phyloP scores from a whole-genome alignment of 2,888 invertebrate genomes.

The Dryobota labecula region DNA sequence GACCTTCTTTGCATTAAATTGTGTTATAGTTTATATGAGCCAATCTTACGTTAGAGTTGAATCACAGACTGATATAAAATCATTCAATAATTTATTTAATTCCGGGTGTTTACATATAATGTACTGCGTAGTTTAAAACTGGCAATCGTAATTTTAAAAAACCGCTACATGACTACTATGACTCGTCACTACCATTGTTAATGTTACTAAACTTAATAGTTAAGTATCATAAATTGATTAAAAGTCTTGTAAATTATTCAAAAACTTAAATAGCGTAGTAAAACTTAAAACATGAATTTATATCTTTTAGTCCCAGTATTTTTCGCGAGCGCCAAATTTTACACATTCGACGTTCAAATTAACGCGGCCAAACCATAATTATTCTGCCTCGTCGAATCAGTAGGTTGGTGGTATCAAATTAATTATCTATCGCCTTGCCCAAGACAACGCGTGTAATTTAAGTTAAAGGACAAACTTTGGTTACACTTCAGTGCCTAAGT shows the following conservation, averaged over 20 bases:
- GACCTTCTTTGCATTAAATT: slow-evolving; percentile 44
- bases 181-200: not conserved
- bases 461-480: slow-evolving; percentile 51
- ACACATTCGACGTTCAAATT: not conserved
- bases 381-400: not conserved
- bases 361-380: not conserved
- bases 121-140: slow-evolving; percentile 19
- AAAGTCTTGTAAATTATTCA: not conserved
- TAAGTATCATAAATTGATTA: not conserved
- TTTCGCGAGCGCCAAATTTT: not conserved
- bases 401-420: slow-evolving; percentile 5
- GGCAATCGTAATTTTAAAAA: slow-evolving; percentile 23
- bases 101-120: slow-evolving; percentile 16
- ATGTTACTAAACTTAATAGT: not conserved
- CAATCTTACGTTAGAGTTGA: slow-evolving; percentile 45
- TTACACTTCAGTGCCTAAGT: slow-evolving; percentile 48
- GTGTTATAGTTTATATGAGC: slow-evolving; percentile 21
- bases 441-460: slow-evolving; percentile 36
- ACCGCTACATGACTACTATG: not conserved
- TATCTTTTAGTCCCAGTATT: not conserved
- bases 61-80: slow-evolving; percentile 27
- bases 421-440: slow-evolving; percentile 25
- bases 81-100: slow-evolving; percentile 12
- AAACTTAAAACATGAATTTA: not conserved
- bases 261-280: not conserved